Conservation (phyloP, 2,888 invertebrate genomes). For the Drosophila colorata region DNA sequence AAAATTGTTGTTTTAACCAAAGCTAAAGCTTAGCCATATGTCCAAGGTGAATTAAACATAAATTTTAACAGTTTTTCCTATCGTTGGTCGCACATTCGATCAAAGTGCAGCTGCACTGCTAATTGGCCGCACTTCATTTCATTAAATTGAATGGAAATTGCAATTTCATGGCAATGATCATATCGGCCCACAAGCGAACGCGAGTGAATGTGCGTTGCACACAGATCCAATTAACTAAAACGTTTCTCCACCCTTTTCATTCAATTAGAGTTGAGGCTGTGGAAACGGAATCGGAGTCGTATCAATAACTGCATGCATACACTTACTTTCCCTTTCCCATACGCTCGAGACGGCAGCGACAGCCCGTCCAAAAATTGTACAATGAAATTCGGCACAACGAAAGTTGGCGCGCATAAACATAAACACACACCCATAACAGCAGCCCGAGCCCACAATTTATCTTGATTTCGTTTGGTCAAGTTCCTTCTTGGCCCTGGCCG, state of each 20-base stretch:
- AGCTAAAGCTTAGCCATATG: too few species aligned
- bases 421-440: slow-evolving; percentile 30
- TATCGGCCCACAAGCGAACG: slow-evolving; percentile 27
- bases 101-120: background rate
- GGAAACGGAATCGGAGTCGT: slow-evolving; percentile 20
- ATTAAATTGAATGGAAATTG: slow-evolving; percentile 18
- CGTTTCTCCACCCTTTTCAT: slow-evolving; percentile 70
- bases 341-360: slow-evolving; percentile 18
- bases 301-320: slow-evolving; percentile 68
- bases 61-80: background rate
- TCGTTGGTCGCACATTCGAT: background rate
- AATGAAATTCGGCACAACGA: slow-evolving; percentile 80
- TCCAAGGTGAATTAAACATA: too few species aligned
- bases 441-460: slow-evolving; percentile 71
- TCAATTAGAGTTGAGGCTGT: slow-evolving; percentile 63
- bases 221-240: slow-evolving; percentile 70
- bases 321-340: slow-evolving; percentile 76
- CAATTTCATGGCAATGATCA: slow-evolving; percentile 35
- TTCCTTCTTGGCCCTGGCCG: slow-evolving; percentile 60
- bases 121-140: slow-evolving; percentile 21
- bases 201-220: slow-evolving; percentile 7
- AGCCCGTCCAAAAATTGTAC: slow-evolving; percentile 58
- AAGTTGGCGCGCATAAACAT: slow-evolving; percentile 60
- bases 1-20: too few species aligned
- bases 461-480: slow-evolving; percentile 58